Evolutionary conservation across 2,888 invertebrate genomes (phyloP).

Genomic region (Eupithecia subfuscata): DNA sequence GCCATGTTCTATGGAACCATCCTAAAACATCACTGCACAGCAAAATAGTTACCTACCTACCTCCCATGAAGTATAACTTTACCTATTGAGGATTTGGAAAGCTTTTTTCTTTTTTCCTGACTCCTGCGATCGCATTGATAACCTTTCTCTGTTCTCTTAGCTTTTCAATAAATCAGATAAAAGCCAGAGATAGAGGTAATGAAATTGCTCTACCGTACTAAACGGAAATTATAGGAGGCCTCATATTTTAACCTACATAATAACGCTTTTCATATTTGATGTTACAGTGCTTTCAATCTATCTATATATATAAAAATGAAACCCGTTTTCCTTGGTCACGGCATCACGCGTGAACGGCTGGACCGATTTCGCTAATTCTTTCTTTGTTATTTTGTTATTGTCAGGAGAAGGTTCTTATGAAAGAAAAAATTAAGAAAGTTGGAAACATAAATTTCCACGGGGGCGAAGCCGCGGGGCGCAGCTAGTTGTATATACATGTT

Average conservation of each 20-base stretch:
- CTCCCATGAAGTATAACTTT: not conserved
- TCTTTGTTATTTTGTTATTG: no score
- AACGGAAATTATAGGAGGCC: slow-evolving; percentile 24
- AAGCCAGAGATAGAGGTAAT: slow-evolving; percentile 25
- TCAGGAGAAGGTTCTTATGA: no score
- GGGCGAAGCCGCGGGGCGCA: no score
- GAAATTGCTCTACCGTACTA: slow-evolving; percentile 27
- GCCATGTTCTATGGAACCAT: not conserved
- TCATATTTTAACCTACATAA: slow-evolving; percentile 16
- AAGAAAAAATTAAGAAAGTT: no score
- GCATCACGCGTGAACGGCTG: no score
- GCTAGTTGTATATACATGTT: no score
- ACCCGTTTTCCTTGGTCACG: no score
- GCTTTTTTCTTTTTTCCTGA: not conserved
- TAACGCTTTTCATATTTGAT: slow-evolving; percentile 16
- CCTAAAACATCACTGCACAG: not conserved
- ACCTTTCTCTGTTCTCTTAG: slow-evolving; percentile 4
- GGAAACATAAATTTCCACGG: no score
- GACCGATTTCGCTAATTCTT: no score
- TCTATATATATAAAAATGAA: no score
- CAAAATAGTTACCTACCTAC: not conserved
- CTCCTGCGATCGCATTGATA: slow-evolving; percentile 3
- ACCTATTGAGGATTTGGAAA: not conserved
- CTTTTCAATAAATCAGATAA: slow-evolving; percentile 28
- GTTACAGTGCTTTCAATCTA: slow-evolving; percentile 1